Conservation (phyloP, 2,888 invertebrate species). For the Leucozona laternaria region DNA sequence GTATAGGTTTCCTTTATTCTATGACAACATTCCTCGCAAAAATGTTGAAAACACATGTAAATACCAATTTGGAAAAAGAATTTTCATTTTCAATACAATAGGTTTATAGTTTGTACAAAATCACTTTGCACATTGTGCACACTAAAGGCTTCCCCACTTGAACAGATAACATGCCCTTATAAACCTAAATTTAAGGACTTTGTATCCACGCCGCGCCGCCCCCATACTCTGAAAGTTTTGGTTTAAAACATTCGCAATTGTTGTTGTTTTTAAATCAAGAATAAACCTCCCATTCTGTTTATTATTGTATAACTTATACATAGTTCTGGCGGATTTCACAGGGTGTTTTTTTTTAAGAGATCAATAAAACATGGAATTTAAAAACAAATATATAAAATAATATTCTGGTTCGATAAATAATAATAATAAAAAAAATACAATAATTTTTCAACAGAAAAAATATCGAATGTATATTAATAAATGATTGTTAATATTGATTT, state of each 20-base stretch:
- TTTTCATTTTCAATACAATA: slow-evolving; percentile 7
- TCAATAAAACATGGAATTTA: background rate
- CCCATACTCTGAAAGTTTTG: background rate
- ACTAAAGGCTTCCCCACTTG: slow-evolving; percentile 12
- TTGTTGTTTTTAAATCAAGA: slow-evolving; percentile 5
- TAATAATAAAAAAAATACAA: too few relatives aligned
- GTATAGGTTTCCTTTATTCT: slow-evolving; percentile 14
- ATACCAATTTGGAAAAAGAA: slow-evolving; percentile 4
- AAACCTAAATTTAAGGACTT: slow-evolving; percentile 4
- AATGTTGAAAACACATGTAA: background rate
- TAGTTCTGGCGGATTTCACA: background rate
- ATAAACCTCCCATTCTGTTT: background rate
- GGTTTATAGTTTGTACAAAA: slow-evolving; percentile 18
- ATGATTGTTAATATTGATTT: too few relatives aligned
- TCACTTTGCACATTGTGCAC: background rate
- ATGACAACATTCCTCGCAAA: background rate
- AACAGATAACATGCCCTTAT: slow-evolving; percentile 7
- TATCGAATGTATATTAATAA: too few relatives aligned
- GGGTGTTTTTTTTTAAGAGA: background rate
- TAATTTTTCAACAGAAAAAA: too few relatives aligned
- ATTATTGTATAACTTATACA: background rate
- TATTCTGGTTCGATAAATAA: too few relatives aligned
- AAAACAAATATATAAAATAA: background rate
- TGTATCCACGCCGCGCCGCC: background rate
- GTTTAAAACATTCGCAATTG: background rate